Evolutionary conservation across 2,888 invertebrate genomes (phyloP).

Genomic region (Zaprionus lineosus): DNA sequence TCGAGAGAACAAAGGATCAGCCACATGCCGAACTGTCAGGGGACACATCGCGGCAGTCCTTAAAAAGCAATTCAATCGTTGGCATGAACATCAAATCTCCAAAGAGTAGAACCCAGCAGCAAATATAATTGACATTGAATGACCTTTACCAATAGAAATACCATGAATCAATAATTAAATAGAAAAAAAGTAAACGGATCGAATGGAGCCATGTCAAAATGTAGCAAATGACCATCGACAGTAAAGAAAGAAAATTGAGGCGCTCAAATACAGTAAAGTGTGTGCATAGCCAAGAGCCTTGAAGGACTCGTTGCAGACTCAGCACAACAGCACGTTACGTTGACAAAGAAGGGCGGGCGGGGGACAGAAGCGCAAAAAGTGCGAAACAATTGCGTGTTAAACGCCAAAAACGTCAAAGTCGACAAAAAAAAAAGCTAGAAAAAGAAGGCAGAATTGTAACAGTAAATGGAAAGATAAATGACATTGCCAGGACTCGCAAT

Average conservation of each 20-base stretch:
- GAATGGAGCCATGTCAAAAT: constrained; percentile 29
- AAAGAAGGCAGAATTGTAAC: constrained; percentile 37
- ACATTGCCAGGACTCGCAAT: constrained; percentile 32
- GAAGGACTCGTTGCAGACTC: constrained; percentile 49
- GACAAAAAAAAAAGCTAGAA: constrained; percentile 24
- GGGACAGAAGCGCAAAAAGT: constrained; percentile 57
- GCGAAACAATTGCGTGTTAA: constrained; percentile 78
- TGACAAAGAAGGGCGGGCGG: constrained; percentile 38
- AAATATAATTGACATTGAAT: constrained; percentile 65
- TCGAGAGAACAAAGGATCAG: constrained; percentile 18
- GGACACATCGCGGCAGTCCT: constrained; percentile 46
- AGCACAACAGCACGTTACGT: too few relatives aligned
- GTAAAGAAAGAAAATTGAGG: constrained; percentile 50
- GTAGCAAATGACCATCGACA: constrained; percentile 56
- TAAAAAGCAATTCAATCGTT: constrained; percentile 65
- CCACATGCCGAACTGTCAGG: constrained; percentile 15
- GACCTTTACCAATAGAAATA: constrained; percentile 63
- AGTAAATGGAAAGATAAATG: constrained; percentile 69
- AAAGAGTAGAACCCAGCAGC: constrained; percentile 31
- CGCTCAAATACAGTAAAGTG: constrained; percentile 55
- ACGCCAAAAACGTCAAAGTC: constrained; percentile 70
- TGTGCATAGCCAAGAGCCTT: constrained; percentile 43
- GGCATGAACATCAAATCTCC: constrained; percentile 47
- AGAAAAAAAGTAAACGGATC: constrained; percentile 28
- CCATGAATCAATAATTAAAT: constrained; percentile 75